A percentile compares a stretch with the other conserved stretches of the same genome.
These are phyloP conservation scores for Eufriesea mexicana DNA, from an alignment of 1,140 invertebrate species.

Conservation along the genomic window DNA sequence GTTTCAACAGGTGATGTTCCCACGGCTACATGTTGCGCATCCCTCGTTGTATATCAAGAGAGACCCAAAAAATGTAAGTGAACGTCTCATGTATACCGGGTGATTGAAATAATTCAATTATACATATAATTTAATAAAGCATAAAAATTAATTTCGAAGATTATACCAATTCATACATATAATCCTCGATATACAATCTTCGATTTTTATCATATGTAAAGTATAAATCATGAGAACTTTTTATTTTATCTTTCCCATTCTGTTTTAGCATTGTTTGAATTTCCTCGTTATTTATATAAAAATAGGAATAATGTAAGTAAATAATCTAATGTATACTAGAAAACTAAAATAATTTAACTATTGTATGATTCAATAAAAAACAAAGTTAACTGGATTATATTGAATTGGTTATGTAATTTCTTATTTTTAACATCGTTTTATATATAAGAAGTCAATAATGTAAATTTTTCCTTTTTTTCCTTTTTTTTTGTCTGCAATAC, in stretches of 20 bases:
- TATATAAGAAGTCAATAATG: too few species aligned
- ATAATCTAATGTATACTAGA: not conserved
- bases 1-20: constrained; percentile 37
- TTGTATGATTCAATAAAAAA: not conserved
- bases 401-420: too few species aligned
- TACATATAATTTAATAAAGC: not conserved
- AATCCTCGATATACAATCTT: not conserved
- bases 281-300: not conserved
- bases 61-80: constrained; percentile 70
- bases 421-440: too few species aligned
- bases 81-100: constrained; percentile 63
- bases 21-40: constrained; percentile 32
- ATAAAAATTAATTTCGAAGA: not conserved
- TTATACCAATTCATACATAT: not conserved
- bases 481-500: too few species aligned
- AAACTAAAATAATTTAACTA: not conserved
- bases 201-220: not conserved
- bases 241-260: not conserved
- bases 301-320: not conserved
- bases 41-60: not conserved
- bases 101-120: not conserved
- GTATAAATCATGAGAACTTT: not conserved
- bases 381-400: not conserved
- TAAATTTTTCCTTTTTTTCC: too few species aligned
- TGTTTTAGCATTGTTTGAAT: not conserved